These are phyloP conservation scores for Tipula unca DNA, from an alignment of 2,888 invertebrate genomes.

Conservation along the genomic window DNA sequence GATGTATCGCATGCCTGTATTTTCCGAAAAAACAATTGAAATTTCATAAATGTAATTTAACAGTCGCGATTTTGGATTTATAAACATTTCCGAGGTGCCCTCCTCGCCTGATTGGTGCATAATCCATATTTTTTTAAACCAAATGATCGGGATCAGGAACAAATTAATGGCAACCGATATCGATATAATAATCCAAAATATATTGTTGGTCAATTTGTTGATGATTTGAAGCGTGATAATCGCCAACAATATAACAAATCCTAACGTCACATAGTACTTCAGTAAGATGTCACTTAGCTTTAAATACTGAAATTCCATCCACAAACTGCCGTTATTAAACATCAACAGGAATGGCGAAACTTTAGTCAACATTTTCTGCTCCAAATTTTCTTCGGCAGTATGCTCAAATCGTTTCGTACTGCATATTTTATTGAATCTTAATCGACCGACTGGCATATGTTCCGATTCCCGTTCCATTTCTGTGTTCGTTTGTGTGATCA, in stretches of 20 bases:
- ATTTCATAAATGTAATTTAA: background rate
- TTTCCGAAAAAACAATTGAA: background rate
- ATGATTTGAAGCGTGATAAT: slow-evolving; percentile 54
- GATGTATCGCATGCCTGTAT: background rate
- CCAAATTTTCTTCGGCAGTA: slow-evolving; percentile 39
- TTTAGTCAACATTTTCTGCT: slow-evolving; percentile 24
- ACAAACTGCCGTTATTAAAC: slow-evolving; percentile 45
- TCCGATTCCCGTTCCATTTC: slow-evolving; percentile 75
- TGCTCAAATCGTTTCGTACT: slow-evolving; percentile 27
- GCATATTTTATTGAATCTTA: slow-evolving; percentile 33
- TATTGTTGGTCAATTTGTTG: slow-evolving; percentile 39
- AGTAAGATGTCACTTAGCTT: slow-evolving; percentile 73
- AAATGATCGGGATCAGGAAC: slow-evolving; percentile 57
- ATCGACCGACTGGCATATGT: slow-evolving; percentile 74
- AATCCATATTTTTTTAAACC: slow-evolving; percentile 68
- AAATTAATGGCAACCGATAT: slow-evolving; percentile 44
- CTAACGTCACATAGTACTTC: slow-evolving; percentile 66
- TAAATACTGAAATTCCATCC: slow-evolving; percentile 61
- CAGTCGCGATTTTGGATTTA: background rate
- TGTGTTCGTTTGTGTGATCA: slow-evolving; percentile 46
- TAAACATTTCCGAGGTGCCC: background rate
- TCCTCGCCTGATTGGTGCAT: slow-evolving; percentile 28
- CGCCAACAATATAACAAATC: slow-evolving; percentile 50
- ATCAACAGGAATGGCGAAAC: slow-evolving; percentile 50
- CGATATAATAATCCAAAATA: slow-evolving; percentile 44